Evolutionary conservation across 2,113 vertebrate species (phyloP).

Genomic region (Oncorhynchus gorbuscha): DNA sequence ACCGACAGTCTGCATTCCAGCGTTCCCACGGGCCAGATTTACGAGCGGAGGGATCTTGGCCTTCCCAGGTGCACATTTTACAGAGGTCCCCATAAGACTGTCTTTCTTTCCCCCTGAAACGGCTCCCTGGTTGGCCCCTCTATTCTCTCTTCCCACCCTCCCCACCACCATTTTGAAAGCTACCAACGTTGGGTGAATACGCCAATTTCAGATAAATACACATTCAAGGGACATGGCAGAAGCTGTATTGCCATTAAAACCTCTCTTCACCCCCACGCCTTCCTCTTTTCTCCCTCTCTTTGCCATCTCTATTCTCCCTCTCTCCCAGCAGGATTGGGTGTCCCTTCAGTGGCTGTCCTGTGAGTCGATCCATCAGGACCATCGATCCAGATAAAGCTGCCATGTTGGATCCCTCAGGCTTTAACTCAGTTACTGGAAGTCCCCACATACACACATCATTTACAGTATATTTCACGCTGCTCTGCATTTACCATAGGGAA

Average conservation of each 20-base stretch:
- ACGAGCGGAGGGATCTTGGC: neutral
- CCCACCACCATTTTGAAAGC: neutral
- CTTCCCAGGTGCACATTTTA: neutral
- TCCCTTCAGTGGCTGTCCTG: neutral
- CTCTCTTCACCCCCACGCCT: neutral
- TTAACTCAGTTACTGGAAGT: neutral
- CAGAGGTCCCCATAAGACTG: neutral
- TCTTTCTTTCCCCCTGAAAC: neutral
- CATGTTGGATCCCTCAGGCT: neutral
- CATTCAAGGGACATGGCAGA: neutral
- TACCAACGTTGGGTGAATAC: neutral
- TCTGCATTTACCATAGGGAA: neutral
- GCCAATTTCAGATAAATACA: neutral
- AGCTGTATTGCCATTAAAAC: neutral
- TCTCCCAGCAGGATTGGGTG: neutral
- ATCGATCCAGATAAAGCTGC: neutral
- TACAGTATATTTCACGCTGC: neutral
- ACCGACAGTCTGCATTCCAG: neutral
- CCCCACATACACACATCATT: neutral
- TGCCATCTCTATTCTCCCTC: neutral
- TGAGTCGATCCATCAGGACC: neutral
- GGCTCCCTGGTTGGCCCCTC: neutral
- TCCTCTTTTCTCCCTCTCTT: neutral
- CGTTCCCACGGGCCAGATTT: neutral
- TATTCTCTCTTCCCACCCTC: neutral